phyloP scores from a whole-genome alignment of 1,140 invertebrate species.

The Atta colombica region DNA sequence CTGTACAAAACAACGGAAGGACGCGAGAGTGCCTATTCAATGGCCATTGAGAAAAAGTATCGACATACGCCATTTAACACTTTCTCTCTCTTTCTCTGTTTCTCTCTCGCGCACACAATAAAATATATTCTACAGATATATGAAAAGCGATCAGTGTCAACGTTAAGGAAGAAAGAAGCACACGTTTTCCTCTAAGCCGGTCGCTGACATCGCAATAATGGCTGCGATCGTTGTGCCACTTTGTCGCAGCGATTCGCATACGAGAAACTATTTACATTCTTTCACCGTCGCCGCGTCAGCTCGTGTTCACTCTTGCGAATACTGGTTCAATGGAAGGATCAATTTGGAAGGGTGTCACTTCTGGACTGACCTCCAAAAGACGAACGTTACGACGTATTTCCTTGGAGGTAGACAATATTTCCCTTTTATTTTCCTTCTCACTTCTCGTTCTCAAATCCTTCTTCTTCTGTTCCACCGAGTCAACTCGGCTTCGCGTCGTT shows the following conservation, averaged over 20 bases:
- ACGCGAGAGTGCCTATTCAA: conserved; percentile 57
- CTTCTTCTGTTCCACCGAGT: conserved; percentile 6
- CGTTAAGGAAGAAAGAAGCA: conserved; percentile 61
- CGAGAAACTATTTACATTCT: conserved; percentile 60
- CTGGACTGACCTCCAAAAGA: conserved; percentile 60
- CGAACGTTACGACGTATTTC: conserved; percentile 62
- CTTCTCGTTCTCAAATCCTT: background rate
- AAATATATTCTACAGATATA: conserved; percentile 45
- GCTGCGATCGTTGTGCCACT: conserved; percentile 47
- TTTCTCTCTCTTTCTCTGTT: conserved; percentile 18
- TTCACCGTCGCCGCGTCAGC: conserved; percentile 12
- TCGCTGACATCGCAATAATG: conserved; percentile 68
- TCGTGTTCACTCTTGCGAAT: background rate
- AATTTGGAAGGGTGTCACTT: conserved; percentile 53
- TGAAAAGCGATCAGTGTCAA: conserved; percentile 24
- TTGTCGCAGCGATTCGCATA: conserved; percentile 20
- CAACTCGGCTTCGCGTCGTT: background rate
- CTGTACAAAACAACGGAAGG: conserved; percentile 49
- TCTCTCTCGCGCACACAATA: conserved; percentile 22
- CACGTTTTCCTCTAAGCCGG: conserved; percentile 27
- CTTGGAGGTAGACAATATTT: conserved; percentile 47
- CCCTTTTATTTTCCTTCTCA: conserved; percentile 1
- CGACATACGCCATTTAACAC: conserved; percentile 73
- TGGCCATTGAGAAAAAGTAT: conserved; percentile 61
- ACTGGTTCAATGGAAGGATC: conserved; percentile 48